Base-by-base conservation (phyloP, 2,888 invertebrate genomes). In the Drosophila pseudotakahashii region DNA sequence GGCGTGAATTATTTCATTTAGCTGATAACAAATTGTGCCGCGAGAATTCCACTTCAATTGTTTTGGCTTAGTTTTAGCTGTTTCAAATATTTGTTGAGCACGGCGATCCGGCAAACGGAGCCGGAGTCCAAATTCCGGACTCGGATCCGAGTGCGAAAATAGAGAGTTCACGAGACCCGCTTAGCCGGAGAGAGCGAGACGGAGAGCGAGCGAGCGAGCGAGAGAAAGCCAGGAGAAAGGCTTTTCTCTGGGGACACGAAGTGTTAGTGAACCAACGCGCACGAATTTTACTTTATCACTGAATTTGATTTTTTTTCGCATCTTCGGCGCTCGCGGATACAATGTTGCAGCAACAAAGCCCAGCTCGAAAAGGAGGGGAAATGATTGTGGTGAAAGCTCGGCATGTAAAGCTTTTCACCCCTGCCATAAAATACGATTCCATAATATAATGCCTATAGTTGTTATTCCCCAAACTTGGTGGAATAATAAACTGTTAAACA, bases 221-320 rank as follows among this genome's bases (percentile, higher is more conserved):
- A 36, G 59, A 62, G 64, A 41, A 47, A 45, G 45, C 45, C 45
- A 30, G 30, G 47, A 47, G 47, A 47, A 47, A 47, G 52, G 61
- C 53, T 53, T 13, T 44, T 47, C 47, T 47, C 47, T 47, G 61
- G 26, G 32, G 59, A 74, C 78, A 83, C 81, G 81, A 83, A 80
- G 86, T 73, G 36, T 52, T 53, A 66, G 62, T 80, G 83, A 83
- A 80, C 87, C 85, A 73, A 71, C 87, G 70, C 87, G 84, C 77
- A 85, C 88, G 71, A 82, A 81, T 77, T 79, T 78, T 85, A 64
- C 71, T 81, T 84, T 76, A 87, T 86, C 83, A 87, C 69, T 82
- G 82, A 82, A 81, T 79, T 78, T 77, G 61, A 76, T 77, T 81
- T 81, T 74, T 81, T 81, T 82, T 82, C 51, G 60, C 44, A 32